phyloP scores from a whole-genome alignment of 1,140 invertebrate species.

The Glossosoma conforme region DNA sequence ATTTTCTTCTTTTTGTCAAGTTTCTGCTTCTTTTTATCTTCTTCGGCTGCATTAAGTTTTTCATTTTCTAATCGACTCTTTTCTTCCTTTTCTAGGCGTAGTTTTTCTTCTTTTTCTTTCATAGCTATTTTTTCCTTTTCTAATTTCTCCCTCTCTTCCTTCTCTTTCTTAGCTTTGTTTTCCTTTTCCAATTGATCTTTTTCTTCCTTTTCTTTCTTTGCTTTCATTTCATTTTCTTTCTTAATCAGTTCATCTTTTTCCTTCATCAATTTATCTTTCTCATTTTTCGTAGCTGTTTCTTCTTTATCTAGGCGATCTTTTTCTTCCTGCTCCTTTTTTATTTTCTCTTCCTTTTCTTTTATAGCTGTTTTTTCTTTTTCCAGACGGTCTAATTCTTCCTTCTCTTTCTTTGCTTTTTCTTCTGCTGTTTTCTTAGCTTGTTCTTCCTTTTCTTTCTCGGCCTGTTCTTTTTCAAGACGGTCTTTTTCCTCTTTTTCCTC shows the following conservation, averaged over 20 bases:
- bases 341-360: constrained; percentile 24
- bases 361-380: constrained; percentile 21
- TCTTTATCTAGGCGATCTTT: constrained; percentile 29
- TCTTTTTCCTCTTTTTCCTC: constrained; percentile 29
- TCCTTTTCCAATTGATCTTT: constrained; percentile 26
- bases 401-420: constrained; percentile 16
- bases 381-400: background rate
- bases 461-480: constrained; percentile 23
- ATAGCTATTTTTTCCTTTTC: constrained; percentile 26
- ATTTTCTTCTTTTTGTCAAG: constrained; percentile 15
- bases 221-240: constrained; percentile 34
- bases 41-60: constrained; percentile 20
- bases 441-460: constrained; percentile 21
- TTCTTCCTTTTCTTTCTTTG: constrained; percentile 33
- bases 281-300: constrained; percentile 19
- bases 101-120: constrained; percentile 33
- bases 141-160: constrained; percentile 14
- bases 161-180: constrained; percentile 29
- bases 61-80: constrained; percentile 22
- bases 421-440: constrained; percentile 23
- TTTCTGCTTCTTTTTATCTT: constrained; percentile 16
- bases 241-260: too few species aligned
- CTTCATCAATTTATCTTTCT: constrained; percentile 24
- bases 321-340: constrained; percentile 33
- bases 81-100: constrained; percentile 13